A percentile compares a stretch with the other conserved stretches of the same genome.
phyloP scores from a whole-genome alignment of 2,113 vertebrate species.

The Sapayoa aenigma region DNA sequence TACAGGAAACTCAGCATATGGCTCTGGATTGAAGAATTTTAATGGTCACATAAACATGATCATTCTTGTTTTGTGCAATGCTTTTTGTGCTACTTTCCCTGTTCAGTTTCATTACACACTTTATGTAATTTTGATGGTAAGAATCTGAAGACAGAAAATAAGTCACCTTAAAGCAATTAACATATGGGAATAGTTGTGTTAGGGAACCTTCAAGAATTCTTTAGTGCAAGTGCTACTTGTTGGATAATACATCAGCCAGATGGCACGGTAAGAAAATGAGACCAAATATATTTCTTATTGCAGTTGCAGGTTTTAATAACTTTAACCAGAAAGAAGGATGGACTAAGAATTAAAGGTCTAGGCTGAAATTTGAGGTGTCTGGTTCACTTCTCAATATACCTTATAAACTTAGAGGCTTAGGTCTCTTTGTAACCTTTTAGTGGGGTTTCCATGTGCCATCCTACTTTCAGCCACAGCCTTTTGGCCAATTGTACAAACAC shows the following conservation, averaged over 20 bases:
- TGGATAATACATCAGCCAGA: constrained; percentile 50
- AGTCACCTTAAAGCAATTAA: constrained; percentile 50
- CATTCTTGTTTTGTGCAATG: constrained; percentile 16
- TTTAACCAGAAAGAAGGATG: background rate
- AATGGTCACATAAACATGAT: constrained; percentile 55
- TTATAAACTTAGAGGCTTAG: background rate
- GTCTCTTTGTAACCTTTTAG: background rate
- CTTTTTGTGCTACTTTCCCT: constrained; percentile 19
- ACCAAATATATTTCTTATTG: background rate
- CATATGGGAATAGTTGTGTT: constrained; percentile 42
- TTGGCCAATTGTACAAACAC: background rate
- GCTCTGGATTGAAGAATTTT: constrained; percentile 42
- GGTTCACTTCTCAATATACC: background rate
- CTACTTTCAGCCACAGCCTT: background rate
- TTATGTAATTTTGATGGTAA: constrained; percentile 48
- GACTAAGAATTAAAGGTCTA: constrained; percentile 12
- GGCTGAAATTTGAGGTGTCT: background rate
- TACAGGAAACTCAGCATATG: constrained; percentile 43
- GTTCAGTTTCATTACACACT: constrained; percentile 41
- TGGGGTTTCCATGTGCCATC: background rate
- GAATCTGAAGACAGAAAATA: constrained; percentile 38
- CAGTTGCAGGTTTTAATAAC: constrained; percentile 21
- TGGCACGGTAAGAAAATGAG: constrained; percentile 29
- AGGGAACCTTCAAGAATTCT: constrained; percentile 37
- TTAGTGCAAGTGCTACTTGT: background rate